Conservation (phyloP, 2,113 vertebrate species). For the Perognathus longimembris region DNA sequence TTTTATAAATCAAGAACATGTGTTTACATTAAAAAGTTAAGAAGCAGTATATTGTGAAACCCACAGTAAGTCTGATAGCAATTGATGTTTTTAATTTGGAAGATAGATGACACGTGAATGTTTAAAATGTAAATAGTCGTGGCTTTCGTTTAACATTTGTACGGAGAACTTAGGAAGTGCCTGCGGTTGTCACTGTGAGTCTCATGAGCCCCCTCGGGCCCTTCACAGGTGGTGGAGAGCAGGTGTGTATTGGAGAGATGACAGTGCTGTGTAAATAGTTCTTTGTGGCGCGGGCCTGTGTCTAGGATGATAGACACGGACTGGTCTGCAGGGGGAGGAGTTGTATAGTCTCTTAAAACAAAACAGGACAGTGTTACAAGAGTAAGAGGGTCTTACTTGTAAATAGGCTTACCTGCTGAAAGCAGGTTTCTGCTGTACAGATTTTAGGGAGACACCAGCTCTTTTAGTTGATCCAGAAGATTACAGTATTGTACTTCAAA, state of each 20-base stretch:
- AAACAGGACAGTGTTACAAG: constrained; percentile 77
- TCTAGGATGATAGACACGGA: not conserved
- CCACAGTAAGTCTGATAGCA: constrained; percentile 3
- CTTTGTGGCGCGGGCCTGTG: not conserved
- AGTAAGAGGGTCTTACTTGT: constrained; percentile 81
- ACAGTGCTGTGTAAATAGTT: constrained; percentile 48
- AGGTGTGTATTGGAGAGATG: not conserved
- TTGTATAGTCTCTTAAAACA: constrained; percentile 44
- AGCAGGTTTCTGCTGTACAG: constrained; percentile 74
- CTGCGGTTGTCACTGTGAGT: not conserved
- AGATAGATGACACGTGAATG: not conserved
- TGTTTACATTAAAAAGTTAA: not conserved
- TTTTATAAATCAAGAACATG: constrained; percentile 5
- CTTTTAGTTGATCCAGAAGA: constrained; percentile 41
- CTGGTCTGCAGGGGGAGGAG: not conserved
- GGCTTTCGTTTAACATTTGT: constrained; percentile 24
- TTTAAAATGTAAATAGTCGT: not conserved
- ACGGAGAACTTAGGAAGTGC: not conserved
- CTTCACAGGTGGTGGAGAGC: not conserved
- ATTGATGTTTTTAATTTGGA: constrained; percentile 38
- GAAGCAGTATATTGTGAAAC: constrained; percentile 28
- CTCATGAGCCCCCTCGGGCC: not conserved
- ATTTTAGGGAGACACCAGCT: not conserved
- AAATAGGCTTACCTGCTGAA: constrained; percentile 76
- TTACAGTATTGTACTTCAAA: not conserved